phyloP scores from a whole-genome alignment of 2,113 vertebrate genomes.

The Chloebia gouldiae region DNA sequence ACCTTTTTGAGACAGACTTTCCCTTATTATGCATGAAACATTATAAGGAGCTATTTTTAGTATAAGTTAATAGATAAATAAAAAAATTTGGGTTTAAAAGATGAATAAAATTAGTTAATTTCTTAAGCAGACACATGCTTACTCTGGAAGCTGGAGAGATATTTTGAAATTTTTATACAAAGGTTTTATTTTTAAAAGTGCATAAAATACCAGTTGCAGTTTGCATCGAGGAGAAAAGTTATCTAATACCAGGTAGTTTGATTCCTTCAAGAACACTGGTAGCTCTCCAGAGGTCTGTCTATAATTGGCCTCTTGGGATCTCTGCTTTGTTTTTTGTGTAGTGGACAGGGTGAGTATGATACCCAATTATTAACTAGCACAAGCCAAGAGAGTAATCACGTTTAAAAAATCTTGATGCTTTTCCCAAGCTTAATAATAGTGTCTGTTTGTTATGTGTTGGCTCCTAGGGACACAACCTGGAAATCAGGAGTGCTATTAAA shows the following conservation, averaged over 20 bases:
- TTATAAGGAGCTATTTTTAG: constrained; percentile 16
- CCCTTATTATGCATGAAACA: constrained; percentile 19
- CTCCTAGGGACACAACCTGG: background rate
- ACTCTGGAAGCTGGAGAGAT: background rate
- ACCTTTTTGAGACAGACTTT: constrained; percentile 43
- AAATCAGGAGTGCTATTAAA: background rate
- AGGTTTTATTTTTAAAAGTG: background rate
- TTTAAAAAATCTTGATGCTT: background rate
- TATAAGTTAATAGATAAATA: background rate
- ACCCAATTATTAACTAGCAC: background rate
- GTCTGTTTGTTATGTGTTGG: background rate
- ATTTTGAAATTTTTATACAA: background rate
- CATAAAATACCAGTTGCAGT: background rate
- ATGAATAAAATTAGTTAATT: background rate
- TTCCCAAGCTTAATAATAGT: background rate
- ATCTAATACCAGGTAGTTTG: background rate
- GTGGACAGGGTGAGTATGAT: background rate
- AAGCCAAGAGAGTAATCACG: background rate
- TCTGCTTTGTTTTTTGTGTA: background rate
- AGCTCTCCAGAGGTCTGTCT: background rate
- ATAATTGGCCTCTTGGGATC: background rate
- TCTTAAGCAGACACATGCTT: background rate
- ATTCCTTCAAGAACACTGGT: background rate
- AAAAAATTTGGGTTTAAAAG: background rate
- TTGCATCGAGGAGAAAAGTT: background rate